These are phyloP conservation scores for Rotaria sp. DNA, from an alignment of 2,888 invertebrate genomes.

Conservation along the genomic window DNA sequence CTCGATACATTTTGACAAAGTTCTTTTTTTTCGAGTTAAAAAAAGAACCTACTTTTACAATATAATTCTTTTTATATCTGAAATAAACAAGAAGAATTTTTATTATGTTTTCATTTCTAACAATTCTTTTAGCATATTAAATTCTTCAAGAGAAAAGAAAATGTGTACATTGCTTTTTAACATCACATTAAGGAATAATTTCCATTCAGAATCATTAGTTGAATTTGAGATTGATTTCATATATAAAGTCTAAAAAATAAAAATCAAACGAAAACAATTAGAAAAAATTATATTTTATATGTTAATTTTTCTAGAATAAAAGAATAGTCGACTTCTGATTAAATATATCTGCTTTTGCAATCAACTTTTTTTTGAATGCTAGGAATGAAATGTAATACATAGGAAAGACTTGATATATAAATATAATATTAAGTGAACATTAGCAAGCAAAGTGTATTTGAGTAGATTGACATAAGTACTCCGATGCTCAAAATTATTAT, in stretches of 20 bases:
- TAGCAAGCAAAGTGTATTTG: too few species aligned
- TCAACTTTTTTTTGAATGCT: too few species aligned
- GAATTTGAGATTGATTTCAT: background rate
- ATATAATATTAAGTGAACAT: too few species aligned
- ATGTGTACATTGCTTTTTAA: background rate
- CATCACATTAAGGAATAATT: background rate
- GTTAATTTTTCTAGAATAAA: too few species aligned
- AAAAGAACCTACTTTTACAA: background rate
- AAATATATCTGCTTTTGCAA: too few species aligned
- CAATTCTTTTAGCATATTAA: slow-evolving; percentile 18
- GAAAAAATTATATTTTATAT: too few species aligned
- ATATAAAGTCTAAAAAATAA: background rate
- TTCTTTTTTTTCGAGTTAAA: background rate
- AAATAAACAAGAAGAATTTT: background rate
- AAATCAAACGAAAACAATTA: too few species aligned
- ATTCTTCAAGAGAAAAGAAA: background rate
- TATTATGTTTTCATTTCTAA: background rate
- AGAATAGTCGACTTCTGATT: too few species aligned
- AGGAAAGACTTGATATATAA: too few species aligned
- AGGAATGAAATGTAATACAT: too few species aligned
- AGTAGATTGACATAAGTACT: too few species aligned
- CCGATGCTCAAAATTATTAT: too few species aligned
- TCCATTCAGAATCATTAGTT: background rate
- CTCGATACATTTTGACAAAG: background rate
- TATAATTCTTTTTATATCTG: background rate